Base-by-base conservation (phyloP, 2,797 vertebrate species). In the Acipenser oxyrinchus region DNA sequence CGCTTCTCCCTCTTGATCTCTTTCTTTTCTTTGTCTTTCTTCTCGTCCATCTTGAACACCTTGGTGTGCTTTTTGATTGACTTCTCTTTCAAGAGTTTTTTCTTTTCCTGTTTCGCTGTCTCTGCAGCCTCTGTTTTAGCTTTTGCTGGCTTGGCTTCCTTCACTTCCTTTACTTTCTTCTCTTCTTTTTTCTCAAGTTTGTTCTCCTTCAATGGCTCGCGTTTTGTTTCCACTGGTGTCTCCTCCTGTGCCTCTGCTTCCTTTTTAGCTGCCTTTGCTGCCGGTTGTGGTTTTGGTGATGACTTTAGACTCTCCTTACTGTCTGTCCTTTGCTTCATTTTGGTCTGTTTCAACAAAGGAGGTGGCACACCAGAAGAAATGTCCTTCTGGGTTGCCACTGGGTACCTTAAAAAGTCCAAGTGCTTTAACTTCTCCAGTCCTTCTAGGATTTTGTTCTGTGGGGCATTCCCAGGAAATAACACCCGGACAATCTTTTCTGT, bases 361-460 rank as follows among this genome's bases (percentile, higher is more conserved):
- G 93, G 90, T 48, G 91, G 84, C 1, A 90, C 82, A 37, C 94
- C 93, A 23, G 93, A 85, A 55, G 90, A 89, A 65, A 97, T 87
- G 65, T 98, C 96, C 81, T 94, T 97, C 78, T 97, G 96, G 4
- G 96, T 98, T 15, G 93, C 96, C 69, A 97, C 92, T 3, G 97
- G 97, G 70, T 96, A 96, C 64, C 93, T 92, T 64, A 99, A 82
- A 74, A 94, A 98, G 81, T 99, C 97, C 66, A 99, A 80, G 73
- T 99, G 97, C 69, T 93, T 93, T 65, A 99, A 88, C 77, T 95
- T 98, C 84, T 99, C 96, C 61, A 99, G 90, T 49, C 97, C 95
- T 79, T 99, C 97, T n/a, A 99, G 85, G 75, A 99, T 98, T 83
- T 99, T 99, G 79, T 96, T 97, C 83, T 99, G 97, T 48, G 96